Conservation (phyloP, 2,888 invertebrate species). For the Rotaria macrura region DNA sequence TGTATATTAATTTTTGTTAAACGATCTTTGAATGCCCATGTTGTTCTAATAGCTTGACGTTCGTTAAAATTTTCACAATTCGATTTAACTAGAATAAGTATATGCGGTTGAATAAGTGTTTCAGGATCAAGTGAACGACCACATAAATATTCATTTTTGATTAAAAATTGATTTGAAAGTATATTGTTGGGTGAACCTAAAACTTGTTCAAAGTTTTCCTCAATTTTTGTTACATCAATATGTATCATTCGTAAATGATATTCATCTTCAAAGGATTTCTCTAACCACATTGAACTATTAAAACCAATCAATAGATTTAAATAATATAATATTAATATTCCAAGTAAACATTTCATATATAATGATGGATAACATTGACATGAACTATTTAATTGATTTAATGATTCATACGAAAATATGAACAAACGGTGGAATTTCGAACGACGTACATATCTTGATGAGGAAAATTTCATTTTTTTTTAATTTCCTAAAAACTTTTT, state of each 20-base stretch:
- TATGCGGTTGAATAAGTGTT: neutral
- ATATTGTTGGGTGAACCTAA: neutral
- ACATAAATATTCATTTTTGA: slow-evolving; percentile 10
- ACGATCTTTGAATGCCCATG: slow-evolving; percentile 17
- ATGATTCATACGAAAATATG: too few species aligned
- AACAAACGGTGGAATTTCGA: too few species aligned
- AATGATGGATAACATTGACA: neutral
- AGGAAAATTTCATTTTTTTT: too few species aligned
- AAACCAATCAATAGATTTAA: neutral
- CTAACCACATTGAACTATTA: neutral
- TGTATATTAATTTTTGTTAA: neutral
- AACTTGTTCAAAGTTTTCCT: neutral
- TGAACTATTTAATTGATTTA: too few species aligned
- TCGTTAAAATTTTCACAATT: slow-evolving; percentile 18
- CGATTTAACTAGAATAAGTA: slow-evolving; percentile 27
- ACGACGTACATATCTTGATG: too few species aligned
- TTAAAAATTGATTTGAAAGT: neutral
- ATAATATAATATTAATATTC: neutral
- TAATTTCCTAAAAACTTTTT: too few species aligned
- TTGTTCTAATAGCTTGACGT: slow-evolving; percentile 24
- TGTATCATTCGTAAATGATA: neutral
- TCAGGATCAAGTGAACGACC: neutral
- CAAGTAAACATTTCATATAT: neutral
- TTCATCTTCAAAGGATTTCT: neutral
- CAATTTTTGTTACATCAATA: neutral